Base-by-base conservation (phyloP, 2,797 vertebrate species). In the Lerista edwardsae region DNA sequence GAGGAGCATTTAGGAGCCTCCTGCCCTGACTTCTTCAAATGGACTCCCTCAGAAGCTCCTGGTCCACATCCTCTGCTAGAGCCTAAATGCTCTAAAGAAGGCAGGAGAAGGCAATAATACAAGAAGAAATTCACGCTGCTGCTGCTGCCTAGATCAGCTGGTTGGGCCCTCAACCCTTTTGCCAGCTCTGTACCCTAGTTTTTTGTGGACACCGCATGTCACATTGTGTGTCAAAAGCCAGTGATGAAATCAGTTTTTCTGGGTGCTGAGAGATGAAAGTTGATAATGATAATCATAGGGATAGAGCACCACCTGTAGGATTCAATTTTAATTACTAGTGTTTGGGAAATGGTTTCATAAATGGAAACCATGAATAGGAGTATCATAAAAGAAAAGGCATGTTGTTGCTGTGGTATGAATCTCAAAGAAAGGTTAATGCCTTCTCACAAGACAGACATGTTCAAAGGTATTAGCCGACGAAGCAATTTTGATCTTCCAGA, bases 291-390 rank as follows among this genome's bases (percentile, higher is more conserved):
- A 57, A 55, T 15, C 80, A 55, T 15, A 36, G 0, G 5, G n/a
- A 25, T 85, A 47, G 84, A 84, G 67, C 84, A 87, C 92, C 93
- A 93, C 44, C 92, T 90, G 80, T 73, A 91, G 94, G 90, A 61
- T 64, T 12, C 31, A 2, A 0, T 79, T n/a, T 41, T 79, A 65
- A 74, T 25, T 55, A 57, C 36, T 25, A 31, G 65, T 65, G 9
- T 64, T 59, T 34, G 29, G 17, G 41, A 79, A 31, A 51, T 79
- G 55, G 55, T 55, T 79, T 39, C 27, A 65, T 44, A 29, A 72
- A 34, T 51, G n/a, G 15, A 78, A 77, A 62, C 55, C 12, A 61
- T 29, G 25, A 29, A 34, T 73, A 10, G 10, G 21, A 61, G 15
- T 36, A 31, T 23, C 25, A 77, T 55, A 68, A 23, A 72, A 19